phyloP scores from a whole-genome alignment of 2,797 vertebrate genomes.

The Microtus californicus region DNA sequence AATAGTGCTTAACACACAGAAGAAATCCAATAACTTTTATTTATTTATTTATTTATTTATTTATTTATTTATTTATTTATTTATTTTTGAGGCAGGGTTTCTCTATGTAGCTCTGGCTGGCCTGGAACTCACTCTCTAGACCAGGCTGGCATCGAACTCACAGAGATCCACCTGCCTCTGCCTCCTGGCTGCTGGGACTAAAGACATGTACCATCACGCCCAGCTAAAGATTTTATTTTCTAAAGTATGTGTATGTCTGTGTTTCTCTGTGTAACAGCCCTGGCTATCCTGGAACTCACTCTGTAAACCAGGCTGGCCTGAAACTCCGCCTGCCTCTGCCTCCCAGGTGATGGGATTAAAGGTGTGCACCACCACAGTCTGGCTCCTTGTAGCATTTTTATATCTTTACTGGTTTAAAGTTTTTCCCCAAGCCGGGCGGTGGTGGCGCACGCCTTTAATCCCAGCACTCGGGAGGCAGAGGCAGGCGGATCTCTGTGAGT shows the following conservation, averaged over 20 bases:
- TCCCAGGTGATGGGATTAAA: background rate
- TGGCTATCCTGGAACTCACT: background rate
- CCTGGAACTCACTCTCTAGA: background rate
- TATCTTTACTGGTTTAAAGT: background rate
- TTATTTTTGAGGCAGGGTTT: background rate
- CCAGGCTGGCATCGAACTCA: background rate
- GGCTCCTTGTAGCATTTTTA: background rate
- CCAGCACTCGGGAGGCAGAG: no score
- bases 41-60: no score
- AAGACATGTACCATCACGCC: background rate
- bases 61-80: no score
- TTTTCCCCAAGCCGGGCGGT: no score
- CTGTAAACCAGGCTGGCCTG: background rate
- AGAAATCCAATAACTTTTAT: background rate
- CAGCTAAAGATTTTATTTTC: background rate
- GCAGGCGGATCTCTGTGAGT: no score
- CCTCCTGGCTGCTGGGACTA: background rate
- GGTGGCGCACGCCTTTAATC: no score
- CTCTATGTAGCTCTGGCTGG: background rate
- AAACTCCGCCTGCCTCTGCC: background rate
- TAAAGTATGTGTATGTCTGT: background rate
- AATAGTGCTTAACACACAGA: background rate
- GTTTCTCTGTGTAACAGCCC: background rate
- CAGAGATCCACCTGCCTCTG: background rate
- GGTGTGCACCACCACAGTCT: fast-evolving